Conservation (phyloP, 2,797 vertebrate species). For the Zonotrichia albicollis region DNA sequence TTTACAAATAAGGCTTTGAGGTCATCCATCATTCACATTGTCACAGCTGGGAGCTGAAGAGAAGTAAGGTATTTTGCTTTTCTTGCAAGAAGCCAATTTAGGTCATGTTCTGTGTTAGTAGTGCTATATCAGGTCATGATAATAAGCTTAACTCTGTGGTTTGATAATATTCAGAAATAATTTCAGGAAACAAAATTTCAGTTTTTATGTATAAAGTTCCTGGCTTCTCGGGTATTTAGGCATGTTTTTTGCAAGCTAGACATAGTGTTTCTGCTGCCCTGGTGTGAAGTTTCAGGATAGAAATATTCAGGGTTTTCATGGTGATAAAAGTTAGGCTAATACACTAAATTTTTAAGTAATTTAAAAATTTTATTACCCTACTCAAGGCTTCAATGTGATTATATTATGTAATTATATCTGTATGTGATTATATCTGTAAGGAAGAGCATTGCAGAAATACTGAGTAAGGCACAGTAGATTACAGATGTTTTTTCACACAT, state of each 20-base stretch:
- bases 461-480: neutral
- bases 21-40: neutral
- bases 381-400: neutral
- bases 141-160: neutral
- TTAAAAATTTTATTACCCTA: neutral
- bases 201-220: neutral
- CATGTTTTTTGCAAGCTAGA: neutral
- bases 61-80: constrained; percentile 14
- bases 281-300: neutral
- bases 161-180: neutral
- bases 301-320: neutral
- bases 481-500: neutral
- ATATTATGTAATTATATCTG: too few relatives aligned
- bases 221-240: neutral
- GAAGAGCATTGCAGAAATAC: neutral
- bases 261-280: neutral
- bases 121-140: neutral
- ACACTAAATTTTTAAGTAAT: neutral
- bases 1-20: constrained; percentile 14
- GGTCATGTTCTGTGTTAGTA: neutral
- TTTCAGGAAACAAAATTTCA: neutral
- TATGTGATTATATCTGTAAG: neutral
- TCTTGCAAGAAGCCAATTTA: neutral
- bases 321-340: neutral
- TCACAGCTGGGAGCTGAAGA: neutral